Base-by-base conservation (phyloP, 2,888 invertebrate species). In the Drosophila cracens region DNA sequence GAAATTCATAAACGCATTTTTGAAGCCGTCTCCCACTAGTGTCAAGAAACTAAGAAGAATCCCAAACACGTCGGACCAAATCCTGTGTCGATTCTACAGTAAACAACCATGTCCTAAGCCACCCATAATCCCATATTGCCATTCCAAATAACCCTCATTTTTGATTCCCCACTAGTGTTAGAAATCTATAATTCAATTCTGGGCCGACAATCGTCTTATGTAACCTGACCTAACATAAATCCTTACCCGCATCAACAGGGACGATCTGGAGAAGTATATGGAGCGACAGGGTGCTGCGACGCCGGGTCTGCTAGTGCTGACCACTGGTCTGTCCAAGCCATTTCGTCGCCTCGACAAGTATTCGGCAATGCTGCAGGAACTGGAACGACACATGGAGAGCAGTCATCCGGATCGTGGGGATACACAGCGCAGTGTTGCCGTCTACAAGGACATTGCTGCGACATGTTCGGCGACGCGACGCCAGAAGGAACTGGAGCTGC, bases 321-420 rank as follows among this genome's bases (percentile, higher is more conserved):
- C 99, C 1, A 97, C 98, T 18, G 97, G 98, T 16, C 94, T 99
- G 49, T 99, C 99, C 69, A 97, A 98, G 93, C 99, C 99, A 0
- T 99, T 99, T 93, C 95, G 99, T 49, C 95, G 99, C 52, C 94
- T 99, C 70, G 98, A 99, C 89, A 98, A 98, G 93, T 99, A 99
- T 93, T 97, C 98, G 2, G 96, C 97, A 5, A 96, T 97, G 95
- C 94, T 99, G 59, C 98, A 99, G 93, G 99, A 99, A 92, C 94
- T 99, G 73, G 99, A 99, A 84, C 94, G 99, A 70, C 99, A 99
- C 92, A 97, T 99, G 63, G 98, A 98, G 93, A 98, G 98, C 92
- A 97, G 96, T 80, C 99, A 99, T 93, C 96, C 97, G 0, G 99
- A 99, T 93, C 95, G 99, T 79, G 99, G 99, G 1, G 99, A 99